phyloP scores from a whole-genome alignment of 1,140 invertebrate genomes.

The Lanistes nyassanus region DNA sequence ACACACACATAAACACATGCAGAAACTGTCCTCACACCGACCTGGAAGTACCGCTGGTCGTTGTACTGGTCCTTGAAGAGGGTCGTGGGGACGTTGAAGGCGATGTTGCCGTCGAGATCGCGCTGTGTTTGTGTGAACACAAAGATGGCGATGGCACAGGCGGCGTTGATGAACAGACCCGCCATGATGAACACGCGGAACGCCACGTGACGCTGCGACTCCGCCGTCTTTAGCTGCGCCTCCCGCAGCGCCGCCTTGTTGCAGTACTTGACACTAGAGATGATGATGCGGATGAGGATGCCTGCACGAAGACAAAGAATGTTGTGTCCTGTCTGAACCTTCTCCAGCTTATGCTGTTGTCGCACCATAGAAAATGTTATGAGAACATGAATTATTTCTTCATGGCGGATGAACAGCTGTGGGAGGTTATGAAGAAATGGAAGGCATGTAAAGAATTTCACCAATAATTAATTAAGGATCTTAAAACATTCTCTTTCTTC shows the following conservation, averaged over 20 bases:
- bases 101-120: conserved; percentile 41
- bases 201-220: conserved; percentile 38
- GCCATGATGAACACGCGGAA: conserved; percentile 52
- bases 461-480: no score
- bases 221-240: conserved; percentile 28
- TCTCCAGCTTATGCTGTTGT: neutral
- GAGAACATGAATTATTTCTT: no score
- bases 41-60: conserved; percentile 53
- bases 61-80: conserved; percentile 51
- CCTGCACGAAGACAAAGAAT: conserved; percentile 11
- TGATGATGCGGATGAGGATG: conserved; percentile 47
- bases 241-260: conserved; percentile 38
- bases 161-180: conserved; percentile 45
- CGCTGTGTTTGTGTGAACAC: conserved; percentile 51
- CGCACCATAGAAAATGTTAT: no score
- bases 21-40: neutral
- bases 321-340: neutral
- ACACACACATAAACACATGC: neutral
- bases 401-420: no score
- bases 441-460: no score
- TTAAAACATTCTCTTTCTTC: no score
- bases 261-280: conserved; percentile 47
- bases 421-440: no score
- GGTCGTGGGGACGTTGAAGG: conserved; percentile 48
- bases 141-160: conserved; percentile 48